Conservation (phyloP, 2,113 vertebrate species). For the Pelusios castaneus region DNA sequence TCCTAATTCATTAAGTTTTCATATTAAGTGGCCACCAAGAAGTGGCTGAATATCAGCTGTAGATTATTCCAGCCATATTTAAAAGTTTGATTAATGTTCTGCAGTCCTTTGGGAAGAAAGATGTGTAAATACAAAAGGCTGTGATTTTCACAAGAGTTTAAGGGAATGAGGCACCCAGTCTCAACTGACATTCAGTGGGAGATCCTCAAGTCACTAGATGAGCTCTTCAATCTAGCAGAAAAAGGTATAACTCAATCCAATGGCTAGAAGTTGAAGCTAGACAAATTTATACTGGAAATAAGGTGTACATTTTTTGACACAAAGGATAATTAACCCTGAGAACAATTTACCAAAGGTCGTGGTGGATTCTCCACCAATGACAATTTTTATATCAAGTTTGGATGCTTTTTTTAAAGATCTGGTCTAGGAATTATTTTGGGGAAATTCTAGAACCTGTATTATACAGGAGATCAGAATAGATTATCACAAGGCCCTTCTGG, state of each 20-base stretch:
- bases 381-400: neutral
- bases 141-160: neutral
- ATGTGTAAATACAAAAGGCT: fast-evolving
- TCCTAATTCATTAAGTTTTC: neutral
- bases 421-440: neutral
- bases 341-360: neutral
- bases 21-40: neutral
- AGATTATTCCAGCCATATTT: neutral
- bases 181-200: neutral
- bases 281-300: neutral
- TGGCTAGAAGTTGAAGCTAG: neutral
- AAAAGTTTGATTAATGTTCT: too few species aligned
- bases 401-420: neutral
- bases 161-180: neutral
- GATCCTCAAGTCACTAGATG: neutral
- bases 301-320: neutral
- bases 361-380: neutral
- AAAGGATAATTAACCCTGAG: neutral
- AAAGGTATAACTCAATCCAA: neutral
- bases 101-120: neutral
- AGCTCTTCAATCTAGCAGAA: neutral
- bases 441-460: neutral
- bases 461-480: neutral
- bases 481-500: neutral
- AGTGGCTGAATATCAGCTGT: fast-evolving